Percentiles rank a stretch among this genome's conserved stretches.
phyloP scores from a whole-genome alignment of 1,140 invertebrate species.

The Heterodera carotae region DNA sequence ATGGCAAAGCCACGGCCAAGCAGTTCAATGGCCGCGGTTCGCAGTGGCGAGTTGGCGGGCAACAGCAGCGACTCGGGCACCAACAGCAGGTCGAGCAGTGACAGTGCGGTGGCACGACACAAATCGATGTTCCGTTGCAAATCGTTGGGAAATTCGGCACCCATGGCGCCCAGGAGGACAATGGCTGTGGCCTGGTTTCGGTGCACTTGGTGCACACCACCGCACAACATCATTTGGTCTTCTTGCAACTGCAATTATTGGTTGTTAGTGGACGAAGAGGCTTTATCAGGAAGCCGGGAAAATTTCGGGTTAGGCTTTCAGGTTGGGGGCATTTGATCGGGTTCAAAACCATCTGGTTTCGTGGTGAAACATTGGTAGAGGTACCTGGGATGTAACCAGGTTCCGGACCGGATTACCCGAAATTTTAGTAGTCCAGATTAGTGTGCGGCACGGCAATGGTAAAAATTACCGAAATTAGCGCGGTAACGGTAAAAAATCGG shows the following conservation, averaged over 20 bases:
- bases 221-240: conserved; percentile 21
- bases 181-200: conserved; percentile 95
- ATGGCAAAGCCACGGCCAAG: conserved; percentile 89
- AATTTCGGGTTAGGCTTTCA: too few relatives aligned
- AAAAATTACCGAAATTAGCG: too few relatives aligned
- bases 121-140: conserved; percentile 66
- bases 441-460: too few relatives aligned
- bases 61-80: conserved; percentile 79
- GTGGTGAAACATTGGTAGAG: too few relatives aligned
- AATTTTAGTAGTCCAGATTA: too few relatives aligned
- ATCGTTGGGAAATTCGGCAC: conserved; percentile 89
- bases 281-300: too few relatives aligned
- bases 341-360: too few relatives aligned
- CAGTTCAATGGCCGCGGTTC: conserved; percentile 92
- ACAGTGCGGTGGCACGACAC: conserved; percentile 70
- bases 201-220: conserved; percentile 74
- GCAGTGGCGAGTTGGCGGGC: conserved; percentile 83
- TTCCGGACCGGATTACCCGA: too few relatives aligned
- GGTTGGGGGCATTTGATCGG: too few relatives aligned
- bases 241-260: conserved; percentile 44
- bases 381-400: too few relatives aligned
- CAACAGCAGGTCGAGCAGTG: conserved; percentile 87
- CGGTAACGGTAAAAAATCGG: too few relatives aligned
- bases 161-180: conserved; percentile 91
- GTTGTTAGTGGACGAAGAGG: too few relatives aligned